Conservation (phyloP, 35 echinoderm and acorn worm species). For the Patiria miniata region DNA sequence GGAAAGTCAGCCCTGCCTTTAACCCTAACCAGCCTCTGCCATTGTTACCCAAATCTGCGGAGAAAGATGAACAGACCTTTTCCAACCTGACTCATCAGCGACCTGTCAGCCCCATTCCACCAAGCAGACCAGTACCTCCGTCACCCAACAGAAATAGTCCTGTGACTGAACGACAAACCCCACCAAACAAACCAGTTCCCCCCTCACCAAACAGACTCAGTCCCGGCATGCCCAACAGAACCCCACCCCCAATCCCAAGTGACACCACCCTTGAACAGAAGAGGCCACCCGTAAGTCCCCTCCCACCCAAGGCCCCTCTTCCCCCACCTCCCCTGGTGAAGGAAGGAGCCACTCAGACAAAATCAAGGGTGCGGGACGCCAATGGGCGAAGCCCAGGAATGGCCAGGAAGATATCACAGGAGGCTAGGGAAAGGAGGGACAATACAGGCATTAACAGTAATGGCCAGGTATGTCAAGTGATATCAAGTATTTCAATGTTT, state of each 20-base stretch:
- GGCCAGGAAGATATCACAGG: slow-evolving; percentile 5
- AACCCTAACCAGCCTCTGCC: not conserved
- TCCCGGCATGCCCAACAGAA: not conserved
- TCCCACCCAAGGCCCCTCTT: slow-evolving; percentile 12
- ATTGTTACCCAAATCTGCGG: not conserved
- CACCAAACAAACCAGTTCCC: slow-evolving; percentile 34
- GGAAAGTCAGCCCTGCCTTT: not conserved
- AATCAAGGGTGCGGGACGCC: not conserved
- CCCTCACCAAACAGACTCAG: slow-evolving; percentile 28
- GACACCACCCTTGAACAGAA: not conserved
- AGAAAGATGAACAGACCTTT: not conserved
- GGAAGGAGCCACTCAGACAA: not conserved
- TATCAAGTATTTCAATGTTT: too few relatives aligned
- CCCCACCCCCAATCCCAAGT: slow-evolving; percentile 10
- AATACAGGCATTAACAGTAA: not conserved
- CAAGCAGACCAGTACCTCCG: slow-evolving; percentile 21
- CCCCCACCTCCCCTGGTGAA: not conserved
- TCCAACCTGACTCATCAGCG: not conserved
- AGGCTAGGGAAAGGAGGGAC: not conserved
- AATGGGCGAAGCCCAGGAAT: not conserved
- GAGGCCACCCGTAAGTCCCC: not conserved
- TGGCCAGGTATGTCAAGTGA: not conserved
- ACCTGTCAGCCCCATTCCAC: slow-evolving; percentile 14
- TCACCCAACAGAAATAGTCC: not conserved
- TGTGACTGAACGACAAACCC: slow-evolving; percentile 10